Evolutionary conservation across 2,113 vertebrate genomes (phyloP).

Genomic region (Ciconia boyciana): DNA sequence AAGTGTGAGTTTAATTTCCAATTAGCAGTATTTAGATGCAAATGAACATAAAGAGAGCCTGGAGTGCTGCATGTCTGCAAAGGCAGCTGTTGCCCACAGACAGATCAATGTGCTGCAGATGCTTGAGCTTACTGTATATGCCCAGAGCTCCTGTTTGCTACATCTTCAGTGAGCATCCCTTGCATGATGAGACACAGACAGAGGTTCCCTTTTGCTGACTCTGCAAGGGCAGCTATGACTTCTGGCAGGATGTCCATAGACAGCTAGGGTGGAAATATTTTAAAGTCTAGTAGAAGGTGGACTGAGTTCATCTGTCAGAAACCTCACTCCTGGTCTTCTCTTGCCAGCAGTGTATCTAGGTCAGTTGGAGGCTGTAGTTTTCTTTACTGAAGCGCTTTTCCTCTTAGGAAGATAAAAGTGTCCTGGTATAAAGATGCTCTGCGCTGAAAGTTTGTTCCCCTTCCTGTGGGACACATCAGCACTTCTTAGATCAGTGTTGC

Average conservation of each 20-base stretch:
- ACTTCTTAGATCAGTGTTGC: not conserved
- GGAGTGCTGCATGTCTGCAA: not conserved
- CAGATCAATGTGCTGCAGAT: not conserved
- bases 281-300: not conserved
- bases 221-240: not conserved
- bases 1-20: conserved; percentile 10
- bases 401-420: not conserved
- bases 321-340: not conserved
- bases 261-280: not conserved
- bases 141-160: not conserved
- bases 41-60: not conserved
- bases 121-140: not conserved
- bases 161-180: not conserved
- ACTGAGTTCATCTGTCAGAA: not conserved
- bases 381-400: not conserved
- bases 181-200: not conserved
- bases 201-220: not conserved
- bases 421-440: not conserved
- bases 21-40: conserved; percentile 7
- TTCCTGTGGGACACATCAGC: not conserved
- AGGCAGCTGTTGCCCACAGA: conserved; percentile 17
- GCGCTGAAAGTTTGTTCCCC: not conserved
- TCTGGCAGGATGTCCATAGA: not conserved
- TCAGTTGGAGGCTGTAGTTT: not conserved
- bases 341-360: not conserved